These are phyloP conservation scores for Acanthopagrus latus DNA, from an alignment of 2,797 vertebrate species.

Conservation along the genomic window DNA sequence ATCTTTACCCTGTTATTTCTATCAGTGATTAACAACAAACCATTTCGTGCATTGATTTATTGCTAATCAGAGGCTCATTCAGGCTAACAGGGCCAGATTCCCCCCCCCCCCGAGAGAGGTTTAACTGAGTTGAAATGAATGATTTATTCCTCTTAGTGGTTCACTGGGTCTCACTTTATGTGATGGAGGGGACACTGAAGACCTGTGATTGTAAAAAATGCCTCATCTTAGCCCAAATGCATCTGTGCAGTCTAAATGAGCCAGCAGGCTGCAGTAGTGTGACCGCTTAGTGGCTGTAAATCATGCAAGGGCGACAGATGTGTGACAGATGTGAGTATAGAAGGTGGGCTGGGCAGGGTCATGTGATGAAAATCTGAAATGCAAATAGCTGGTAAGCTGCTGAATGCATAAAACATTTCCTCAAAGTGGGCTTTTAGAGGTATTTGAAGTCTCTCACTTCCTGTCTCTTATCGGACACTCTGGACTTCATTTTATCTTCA, in stretches of 20 bases:
- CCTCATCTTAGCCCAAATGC: conserved; percentile 24
- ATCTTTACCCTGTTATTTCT: conserved; percentile 7
- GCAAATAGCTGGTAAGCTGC: conserved; percentile 45
- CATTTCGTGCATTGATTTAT: conserved; percentile 16
- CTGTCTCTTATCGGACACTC: background rate
- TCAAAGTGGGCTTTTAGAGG: conserved; percentile 27
- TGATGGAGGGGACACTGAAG: conserved; percentile 18
- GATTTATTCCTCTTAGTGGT: conserved; percentile 28
- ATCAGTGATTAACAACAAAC: background rate
- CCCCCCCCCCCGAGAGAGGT: background rate
- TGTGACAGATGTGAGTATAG: conserved; percentile 69
- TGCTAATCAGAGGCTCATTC: conserved; percentile 27
- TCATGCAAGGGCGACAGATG: conserved; percentile 56
- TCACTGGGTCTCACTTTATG: conserved; percentile 6
- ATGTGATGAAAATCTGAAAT: conserved; percentile 45
- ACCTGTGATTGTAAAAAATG: conserved; percentile 34
- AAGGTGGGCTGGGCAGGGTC: conserved; percentile 29
- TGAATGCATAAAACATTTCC: conserved; percentile 28
- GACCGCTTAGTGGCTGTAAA: conserved; percentile 20
- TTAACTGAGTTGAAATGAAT: conserved; percentile 13
- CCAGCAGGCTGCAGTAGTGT: conserved; percentile 1
- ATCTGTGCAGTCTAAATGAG: conserved; percentile 26
- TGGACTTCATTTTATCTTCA: background rate
- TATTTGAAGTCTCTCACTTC: conserved; percentile 17
- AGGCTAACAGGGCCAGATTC: background rate